phyloP scores from a whole-genome alignment of 2,888 invertebrate species.

The Lymantria dispar region DNA sequence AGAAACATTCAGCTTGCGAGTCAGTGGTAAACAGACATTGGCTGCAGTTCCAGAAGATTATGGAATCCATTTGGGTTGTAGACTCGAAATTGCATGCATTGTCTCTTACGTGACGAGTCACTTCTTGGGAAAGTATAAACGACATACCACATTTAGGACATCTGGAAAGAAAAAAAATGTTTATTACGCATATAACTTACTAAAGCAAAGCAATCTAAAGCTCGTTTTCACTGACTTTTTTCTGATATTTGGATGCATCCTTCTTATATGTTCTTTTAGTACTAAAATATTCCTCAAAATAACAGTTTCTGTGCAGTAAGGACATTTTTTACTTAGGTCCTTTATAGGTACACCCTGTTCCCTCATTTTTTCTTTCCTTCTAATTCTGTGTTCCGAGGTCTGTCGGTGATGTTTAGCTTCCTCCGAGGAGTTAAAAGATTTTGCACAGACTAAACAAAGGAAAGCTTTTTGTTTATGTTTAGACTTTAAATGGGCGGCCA shows the following conservation, averaged over 20 bases:
- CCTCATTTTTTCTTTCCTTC: slow-evolving; percentile 67
- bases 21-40: slow-evolving; percentile 84
- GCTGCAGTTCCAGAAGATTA: slow-evolving; percentile 80
- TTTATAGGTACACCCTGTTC: slow-evolving; percentile 59
- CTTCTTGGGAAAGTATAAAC: slow-evolving; percentile 88
- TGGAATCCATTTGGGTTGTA: slow-evolving; percentile 37
- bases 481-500: slow-evolving; percentile 86
- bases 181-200: not conserved
- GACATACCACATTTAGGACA: slow-evolving; percentile 88
- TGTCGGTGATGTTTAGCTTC: slow-evolving; percentile 86
- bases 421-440: slow-evolving; percentile 82
- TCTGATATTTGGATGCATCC: slow-evolving; percentile 83
- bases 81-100: slow-evolving; percentile 79
- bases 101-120: slow-evolving; percentile 86
- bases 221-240: slow-evolving; percentile 76
- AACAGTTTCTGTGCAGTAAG: slow-evolving; percentile 78
- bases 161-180: slow-evolving; percentile 56
- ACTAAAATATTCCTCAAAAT: slow-evolving; percentile 77
- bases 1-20: slow-evolving; percentile 87
- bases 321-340: slow-evolving; percentile 79
- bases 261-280: slow-evolving; percentile 84
- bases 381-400: slow-evolving; percentile 84
- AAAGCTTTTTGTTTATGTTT: slow-evolving; percentile 83
- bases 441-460: slow-evolving; percentile 86
- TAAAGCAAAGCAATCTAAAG: not conserved